Evolutionary conservation across 2,113 vertebrate genomes (phyloP).

Genomic region (Hyperopisus bebe): DNA sequence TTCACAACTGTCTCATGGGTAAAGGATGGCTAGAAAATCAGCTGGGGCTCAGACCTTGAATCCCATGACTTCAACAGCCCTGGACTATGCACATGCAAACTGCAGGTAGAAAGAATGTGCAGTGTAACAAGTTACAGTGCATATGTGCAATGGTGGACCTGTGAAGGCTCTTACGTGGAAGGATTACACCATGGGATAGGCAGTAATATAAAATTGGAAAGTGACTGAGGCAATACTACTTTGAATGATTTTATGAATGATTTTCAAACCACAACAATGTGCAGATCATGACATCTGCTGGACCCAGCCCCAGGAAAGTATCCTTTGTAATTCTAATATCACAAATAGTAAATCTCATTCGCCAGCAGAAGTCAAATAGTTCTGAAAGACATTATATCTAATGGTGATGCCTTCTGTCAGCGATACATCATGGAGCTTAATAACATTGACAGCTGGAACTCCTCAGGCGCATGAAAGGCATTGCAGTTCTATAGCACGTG

Average conservation of each 20-base stretch:
- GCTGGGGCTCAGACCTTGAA: too few species aligned
- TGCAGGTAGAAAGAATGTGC: neutral
- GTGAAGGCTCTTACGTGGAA: neutral
- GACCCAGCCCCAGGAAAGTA: neutral
- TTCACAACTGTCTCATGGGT: too few species aligned
- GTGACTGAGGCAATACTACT: neutral
- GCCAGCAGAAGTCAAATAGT: neutral
- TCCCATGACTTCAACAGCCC: too few species aligned
- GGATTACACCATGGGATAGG: neutral
- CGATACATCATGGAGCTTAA: neutral
- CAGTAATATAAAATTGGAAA: neutral
- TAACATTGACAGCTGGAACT: conserved; percentile 21
- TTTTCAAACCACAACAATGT: neutral
- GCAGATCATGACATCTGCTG: neutral
- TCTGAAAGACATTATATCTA: neutral
- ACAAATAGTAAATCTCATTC: neutral
- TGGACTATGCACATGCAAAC: neutral
- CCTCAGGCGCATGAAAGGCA: neutral
- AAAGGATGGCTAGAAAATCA: too few species aligned
- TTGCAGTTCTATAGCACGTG: neutral
- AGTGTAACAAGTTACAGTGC: neutral
- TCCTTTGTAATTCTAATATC: neutral
- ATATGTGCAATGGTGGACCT: neutral
- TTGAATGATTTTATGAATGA: neutral
- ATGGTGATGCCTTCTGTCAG: neutral